Percentiles rank a stretch among this genome's conserved stretches.
These are phyloP conservation scores for Nasonia longicornis DNA, from an alignment of 1,140 invertebrate genomes.

Conservation along the genomic window DNA sequence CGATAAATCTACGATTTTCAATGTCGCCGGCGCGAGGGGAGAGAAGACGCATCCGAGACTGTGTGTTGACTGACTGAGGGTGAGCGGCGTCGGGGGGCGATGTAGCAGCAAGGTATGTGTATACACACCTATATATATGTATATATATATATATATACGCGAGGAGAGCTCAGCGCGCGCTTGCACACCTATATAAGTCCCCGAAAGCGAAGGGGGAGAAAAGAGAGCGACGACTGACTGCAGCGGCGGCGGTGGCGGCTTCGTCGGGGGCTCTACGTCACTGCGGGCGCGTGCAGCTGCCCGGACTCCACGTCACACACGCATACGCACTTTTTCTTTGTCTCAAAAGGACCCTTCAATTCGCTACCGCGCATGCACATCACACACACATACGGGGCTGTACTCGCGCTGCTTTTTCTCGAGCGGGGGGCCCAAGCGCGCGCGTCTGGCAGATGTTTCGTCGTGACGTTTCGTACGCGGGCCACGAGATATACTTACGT, in stretches of 20 bases:
- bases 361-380: neutral
- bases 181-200: conserved; percentile 48
- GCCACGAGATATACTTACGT: conserved; percentile 54
- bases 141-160: conserved; percentile 4
- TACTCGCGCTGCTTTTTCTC: conserved; percentile 43
- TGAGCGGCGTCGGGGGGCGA: neutral
- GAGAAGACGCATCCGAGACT: neutral
- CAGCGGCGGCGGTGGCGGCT: conserved; percentile 50
- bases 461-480: conserved; percentile 59
- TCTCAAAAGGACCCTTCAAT: conserved; percentile 66
- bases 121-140: neutral
- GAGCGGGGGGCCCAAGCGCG: conserved; percentile 58
- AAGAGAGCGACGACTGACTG: conserved; percentile 49
- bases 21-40: conserved; percentile 30
- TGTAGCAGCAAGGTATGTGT: neutral
- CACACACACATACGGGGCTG: neutral
- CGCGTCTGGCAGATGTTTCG: conserved; percentile 66
- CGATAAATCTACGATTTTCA: conserved; percentile 57
- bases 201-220: conserved; percentile 49
- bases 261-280: conserved; percentile 62
- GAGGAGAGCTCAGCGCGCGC: neutral
- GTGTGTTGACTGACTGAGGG: neutral
- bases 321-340: conserved; percentile 64
- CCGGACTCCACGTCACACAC: conserved; percentile 58
- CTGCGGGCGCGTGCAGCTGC: conserved; percentile 62